Base-by-base conservation (phyloP, 2,113 vertebrate genomes). In the Drymodes brunneopygia region DNA sequence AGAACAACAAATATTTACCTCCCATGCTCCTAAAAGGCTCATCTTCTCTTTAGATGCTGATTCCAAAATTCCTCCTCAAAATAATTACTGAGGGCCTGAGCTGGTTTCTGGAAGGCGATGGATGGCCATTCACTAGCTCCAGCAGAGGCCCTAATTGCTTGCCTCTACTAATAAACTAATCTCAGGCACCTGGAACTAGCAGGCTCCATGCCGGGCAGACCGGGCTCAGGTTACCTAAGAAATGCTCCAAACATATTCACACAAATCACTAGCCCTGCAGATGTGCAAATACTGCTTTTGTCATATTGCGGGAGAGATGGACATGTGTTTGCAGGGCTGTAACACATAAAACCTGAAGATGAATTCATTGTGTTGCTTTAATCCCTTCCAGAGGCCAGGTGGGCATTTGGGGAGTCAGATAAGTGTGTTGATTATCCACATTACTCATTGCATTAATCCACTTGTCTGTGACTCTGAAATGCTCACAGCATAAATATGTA, bases 141-240 rank as follows among this genome's bases (percentile, higher is more conserved):
- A 5, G 60, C 77, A 81, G 72, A 84, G 67, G 25, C 71, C 47
- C 28, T 96, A 96, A 97, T 96, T 97, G 95, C 86, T 72, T 92
- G 72, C n/a, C 51, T 95, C 77, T 86, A 28, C 72, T 96, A 96
- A 97, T 96, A 93, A 96, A 81, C 86, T 96, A 97, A 97, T 96
- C 95, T 96, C 93, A 84, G 86, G 83, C 96, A 97, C 95, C 96
- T 97, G 96, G 96, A 94, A 86, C 69, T 42, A 79, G 83, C 82
- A 96, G 93, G 61, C 94, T 96, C 36, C 95, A 91, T 57, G 93
- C 95, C 0, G 80, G 48, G 95, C 65, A 90, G 82, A 38, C 80
- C 81, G 42, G 57, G 90, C 75, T 97, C 92, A 9, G 57, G 69
- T 97, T 96, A 94, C 96, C 65, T 71, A 61, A 93, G 90, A 95